Percentiles rank a stretch among this genome's conserved stretches.
Evolutionary conservation across 53 echinoderm and acorn worm genomes (phyloP).

Genomic region (Temnopleurus reevesii): DNA sequence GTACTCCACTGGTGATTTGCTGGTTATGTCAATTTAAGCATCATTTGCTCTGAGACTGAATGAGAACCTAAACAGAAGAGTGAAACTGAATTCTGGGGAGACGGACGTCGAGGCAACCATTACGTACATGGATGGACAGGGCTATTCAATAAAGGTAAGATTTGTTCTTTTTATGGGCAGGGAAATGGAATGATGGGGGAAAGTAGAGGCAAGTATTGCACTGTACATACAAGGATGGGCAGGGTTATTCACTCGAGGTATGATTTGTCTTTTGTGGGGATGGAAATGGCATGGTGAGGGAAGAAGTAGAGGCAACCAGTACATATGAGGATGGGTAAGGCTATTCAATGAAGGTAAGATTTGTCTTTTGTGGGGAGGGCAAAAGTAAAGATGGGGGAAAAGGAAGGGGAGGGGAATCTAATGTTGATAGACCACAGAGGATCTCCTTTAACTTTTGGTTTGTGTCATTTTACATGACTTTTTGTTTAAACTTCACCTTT

Average conservation of each 20-base stretch:
- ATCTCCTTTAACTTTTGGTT: no score
- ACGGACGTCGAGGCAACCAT: conserved; percentile 55
- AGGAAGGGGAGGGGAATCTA: no score
- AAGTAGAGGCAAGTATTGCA: no score
- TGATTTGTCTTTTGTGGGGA: no score
- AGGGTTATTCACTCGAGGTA: no score
- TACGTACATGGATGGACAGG: conserved; percentile 67
- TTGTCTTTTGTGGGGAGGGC: neutral
- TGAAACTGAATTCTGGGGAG: conserved; percentile 47
- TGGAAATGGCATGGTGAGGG: conserved; percentile 28
- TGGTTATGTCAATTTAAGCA: conserved; percentile 56
- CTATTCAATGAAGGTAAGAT: conserved; percentile 72
- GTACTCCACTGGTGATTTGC: no score
- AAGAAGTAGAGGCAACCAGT: conserved; percentile 57
- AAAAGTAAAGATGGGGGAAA: no score
- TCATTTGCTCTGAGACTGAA: conserved; percentile 81
- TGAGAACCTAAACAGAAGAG: conserved; percentile 49
- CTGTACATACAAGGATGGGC: no score
- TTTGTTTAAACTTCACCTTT: no score
- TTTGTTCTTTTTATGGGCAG: neutral
- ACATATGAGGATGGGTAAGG: conserved; percentile 67
- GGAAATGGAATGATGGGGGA: no score
- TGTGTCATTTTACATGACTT: no score
- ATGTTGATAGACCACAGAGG: no score
- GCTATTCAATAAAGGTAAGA: conserved; percentile 73